Percentiles rank a stretch among this genome's conserved stretches.
Evolutionary conservation across 2,888 invertebrate genomes (phyloP).

Genomic region (Drosophila nigritarsus): DNA sequence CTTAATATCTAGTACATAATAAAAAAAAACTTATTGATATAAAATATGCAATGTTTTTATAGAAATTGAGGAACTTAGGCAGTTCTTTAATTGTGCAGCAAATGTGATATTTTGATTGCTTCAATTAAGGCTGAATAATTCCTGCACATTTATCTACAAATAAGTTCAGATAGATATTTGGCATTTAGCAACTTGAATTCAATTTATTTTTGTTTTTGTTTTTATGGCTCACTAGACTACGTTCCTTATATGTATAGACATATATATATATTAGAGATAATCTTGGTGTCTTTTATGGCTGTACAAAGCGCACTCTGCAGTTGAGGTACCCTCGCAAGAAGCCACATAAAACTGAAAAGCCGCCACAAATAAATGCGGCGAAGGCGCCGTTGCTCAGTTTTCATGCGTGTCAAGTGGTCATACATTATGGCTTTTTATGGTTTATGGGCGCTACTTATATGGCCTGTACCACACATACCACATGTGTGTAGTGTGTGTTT

Average conservation of each 20-base stretch:
- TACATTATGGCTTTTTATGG: conserved; percentile 72
- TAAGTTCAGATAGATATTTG: neutral
- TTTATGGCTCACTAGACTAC: neutral
- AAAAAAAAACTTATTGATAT: no score
- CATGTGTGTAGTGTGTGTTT: neutral
- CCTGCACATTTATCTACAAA: neutral
- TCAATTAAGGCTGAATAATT: neutral
- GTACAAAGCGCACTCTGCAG: conserved; percentile 5
- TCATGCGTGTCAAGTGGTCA: conserved; percentile 76
- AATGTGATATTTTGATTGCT: neutral
- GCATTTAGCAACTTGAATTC: neutral
- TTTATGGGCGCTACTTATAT: conserved; percentile 67
- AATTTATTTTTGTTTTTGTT: neutral
- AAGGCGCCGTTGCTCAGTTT: conserved; percentile 35
- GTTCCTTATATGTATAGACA: neutral
- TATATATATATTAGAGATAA: neutral
- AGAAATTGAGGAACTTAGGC: neutral
- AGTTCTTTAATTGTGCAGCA: neutral
- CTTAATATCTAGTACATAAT: neutral
- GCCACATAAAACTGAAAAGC: conserved; percentile 15
- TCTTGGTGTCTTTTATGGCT: neutral
- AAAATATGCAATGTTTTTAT: neutral
- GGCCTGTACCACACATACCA: conserved; percentile 15
- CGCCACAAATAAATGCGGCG: conserved; percentile 18
- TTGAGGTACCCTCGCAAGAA: conserved; percentile 9